phyloP scores from a whole-genome alignment of 2,113 vertebrate genomes.

The Semicossyphus pulcher region DNA sequence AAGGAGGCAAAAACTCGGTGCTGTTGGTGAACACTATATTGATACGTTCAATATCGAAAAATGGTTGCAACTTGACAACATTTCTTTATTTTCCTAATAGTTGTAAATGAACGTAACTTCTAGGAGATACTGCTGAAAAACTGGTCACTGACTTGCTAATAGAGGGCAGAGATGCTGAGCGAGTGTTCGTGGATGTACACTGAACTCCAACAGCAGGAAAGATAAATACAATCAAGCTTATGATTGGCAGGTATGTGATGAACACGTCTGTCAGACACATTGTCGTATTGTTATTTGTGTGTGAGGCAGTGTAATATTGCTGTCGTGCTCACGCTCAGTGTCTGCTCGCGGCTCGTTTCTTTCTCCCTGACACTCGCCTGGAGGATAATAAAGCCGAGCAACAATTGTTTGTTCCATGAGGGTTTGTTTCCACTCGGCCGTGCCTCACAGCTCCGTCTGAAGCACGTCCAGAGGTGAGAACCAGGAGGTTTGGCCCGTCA shows the following conservation, averaged over 20 bases:
- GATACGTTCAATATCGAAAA: no score
- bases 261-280: no score
- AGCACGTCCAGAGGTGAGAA: constrained; percentile 47
- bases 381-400: constrained; percentile 63
- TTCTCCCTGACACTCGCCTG: constrained; percentile 42
- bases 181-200: neutral
- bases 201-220: neutral
- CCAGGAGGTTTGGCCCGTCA: constrained; percentile 5
- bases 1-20: no score
- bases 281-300: neutral
- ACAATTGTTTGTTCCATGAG: constrained; percentile 76
- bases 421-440: constrained; percentile 63
- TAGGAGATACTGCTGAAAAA: no score
- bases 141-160: no score
- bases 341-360: constrained; percentile 57
- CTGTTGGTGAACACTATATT: no score
- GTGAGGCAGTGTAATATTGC: neutral
- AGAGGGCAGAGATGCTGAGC: no score
- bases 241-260: no score
- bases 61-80: no score
- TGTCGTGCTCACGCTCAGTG: constrained; percentile 50
- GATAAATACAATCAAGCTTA: no score
- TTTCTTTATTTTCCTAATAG: no score
- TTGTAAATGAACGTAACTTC: no score
- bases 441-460: constrained; percentile 47